Conservation (phyloP, 2,113 vertebrate genomes). For the Microcebus lehilahytsara region DNA sequence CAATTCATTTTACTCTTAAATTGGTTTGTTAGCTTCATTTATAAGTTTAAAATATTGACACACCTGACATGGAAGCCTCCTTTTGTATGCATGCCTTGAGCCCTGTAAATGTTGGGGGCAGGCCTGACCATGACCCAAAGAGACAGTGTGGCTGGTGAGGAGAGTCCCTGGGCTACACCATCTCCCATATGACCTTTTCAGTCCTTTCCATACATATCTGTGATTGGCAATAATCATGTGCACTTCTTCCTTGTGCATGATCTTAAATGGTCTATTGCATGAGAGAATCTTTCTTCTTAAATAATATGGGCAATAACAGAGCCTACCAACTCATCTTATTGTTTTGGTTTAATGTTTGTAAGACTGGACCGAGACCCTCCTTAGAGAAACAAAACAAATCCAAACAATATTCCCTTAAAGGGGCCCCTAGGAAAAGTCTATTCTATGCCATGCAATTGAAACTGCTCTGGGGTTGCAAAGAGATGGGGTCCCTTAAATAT, state of each 20-base stretch:
- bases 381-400: constrained; percentile 1
- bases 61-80: neutral
- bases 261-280: neutral
- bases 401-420: neutral
- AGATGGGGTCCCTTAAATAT: neutral
- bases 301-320: neutral
- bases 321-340: neutral
- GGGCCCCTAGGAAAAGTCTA: neutral
- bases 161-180: neutral
- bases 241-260: neutral
- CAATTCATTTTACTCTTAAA: neutral
- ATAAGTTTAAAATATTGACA: neutral
- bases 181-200: neutral
- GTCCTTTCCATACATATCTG: neutral
- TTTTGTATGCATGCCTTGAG: neutral
- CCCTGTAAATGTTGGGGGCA: neutral
- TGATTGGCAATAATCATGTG: neutral
- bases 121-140: neutral
- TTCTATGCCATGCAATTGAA: neutral
- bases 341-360: neutral
- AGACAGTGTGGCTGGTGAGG: neutral
- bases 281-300: too few relatives aligned
- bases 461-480: neutral
- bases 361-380: neutral
- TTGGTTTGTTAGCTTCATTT: neutral